Conservation (phyloP, 2,113 vertebrate genomes). For the Vireo altiloquus region DNA sequence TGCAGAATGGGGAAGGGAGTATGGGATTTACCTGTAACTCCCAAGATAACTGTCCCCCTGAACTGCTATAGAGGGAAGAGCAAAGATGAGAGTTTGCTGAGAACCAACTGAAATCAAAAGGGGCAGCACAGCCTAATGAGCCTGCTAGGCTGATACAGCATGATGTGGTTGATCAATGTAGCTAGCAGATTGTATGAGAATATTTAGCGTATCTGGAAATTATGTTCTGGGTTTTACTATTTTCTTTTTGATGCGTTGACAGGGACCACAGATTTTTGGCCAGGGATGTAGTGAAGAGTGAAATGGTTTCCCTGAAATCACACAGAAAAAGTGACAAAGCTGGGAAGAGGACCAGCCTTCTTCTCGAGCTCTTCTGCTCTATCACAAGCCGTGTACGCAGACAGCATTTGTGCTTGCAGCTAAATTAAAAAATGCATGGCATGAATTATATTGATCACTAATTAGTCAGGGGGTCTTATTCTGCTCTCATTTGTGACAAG, state of each 20-base stretch:
- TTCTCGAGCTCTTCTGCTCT: background rate
- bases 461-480: background rate
- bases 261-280: background rate
- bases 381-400: background rate
- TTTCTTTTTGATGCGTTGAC: background rate
- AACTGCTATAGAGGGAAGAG: background rate
- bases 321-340: background rate
- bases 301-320: background rate
- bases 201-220: background rate
- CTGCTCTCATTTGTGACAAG: background rate
- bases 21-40: background rate
- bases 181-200: background rate
- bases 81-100: background rate
- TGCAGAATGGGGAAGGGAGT: background rate
- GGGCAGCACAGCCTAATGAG: background rate
- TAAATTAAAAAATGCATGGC: background rate
- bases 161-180: fast-evolving
- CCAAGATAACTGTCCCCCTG: background rate
- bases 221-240: background rate
- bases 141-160: background rate
- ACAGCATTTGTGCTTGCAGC: background rate
- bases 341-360: background rate
- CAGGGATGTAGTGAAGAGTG: background rate
- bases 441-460: background rate
- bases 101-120: background rate